Conservation (phyloP, 1,140 invertebrate genomes). For the Pseudachorutes palmiensis region DNA sequence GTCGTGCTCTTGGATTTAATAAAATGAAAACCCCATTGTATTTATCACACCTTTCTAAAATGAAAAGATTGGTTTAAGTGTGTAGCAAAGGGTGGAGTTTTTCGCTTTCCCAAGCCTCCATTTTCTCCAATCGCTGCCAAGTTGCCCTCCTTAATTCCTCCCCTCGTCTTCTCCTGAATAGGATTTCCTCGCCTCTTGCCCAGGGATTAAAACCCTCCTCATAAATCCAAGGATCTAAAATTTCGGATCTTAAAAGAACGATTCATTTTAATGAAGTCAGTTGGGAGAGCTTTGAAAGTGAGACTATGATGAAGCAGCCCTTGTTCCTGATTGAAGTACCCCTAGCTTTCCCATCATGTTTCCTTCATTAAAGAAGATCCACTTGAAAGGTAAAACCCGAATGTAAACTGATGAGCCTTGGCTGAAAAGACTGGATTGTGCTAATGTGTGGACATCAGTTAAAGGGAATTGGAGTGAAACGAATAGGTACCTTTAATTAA, state of each 20-base stretch:
- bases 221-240: neutral
- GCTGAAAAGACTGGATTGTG: neutral
- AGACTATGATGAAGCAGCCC: neutral
- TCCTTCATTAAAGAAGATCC: slow-evolving; percentile 1
- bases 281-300: neutral
- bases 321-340: neutral
- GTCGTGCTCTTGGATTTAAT: no score
- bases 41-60: no score
- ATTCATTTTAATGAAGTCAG: neutral
- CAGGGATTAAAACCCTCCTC: neutral
- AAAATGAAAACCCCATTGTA: no score
- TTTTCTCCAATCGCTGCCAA: neutral
- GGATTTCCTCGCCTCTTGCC: neutral
- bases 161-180: neutral
- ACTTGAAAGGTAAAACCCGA: neutral
- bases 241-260: neutral
- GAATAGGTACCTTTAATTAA: neutral
- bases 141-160: neutral
- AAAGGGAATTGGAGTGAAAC: neutral
- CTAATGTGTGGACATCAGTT: neutral
- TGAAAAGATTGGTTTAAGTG: neutral
- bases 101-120: neutral
- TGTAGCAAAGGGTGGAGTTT: neutral
- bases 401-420: slow-evolving; percentile 1
- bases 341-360: no score